A percentile compares a stretch with the other conserved stretches of the same genome.
phyloP scores from a whole-genome alignment of 2,888 invertebrate species.

The Zootermopsis nevadensis region DNA sequence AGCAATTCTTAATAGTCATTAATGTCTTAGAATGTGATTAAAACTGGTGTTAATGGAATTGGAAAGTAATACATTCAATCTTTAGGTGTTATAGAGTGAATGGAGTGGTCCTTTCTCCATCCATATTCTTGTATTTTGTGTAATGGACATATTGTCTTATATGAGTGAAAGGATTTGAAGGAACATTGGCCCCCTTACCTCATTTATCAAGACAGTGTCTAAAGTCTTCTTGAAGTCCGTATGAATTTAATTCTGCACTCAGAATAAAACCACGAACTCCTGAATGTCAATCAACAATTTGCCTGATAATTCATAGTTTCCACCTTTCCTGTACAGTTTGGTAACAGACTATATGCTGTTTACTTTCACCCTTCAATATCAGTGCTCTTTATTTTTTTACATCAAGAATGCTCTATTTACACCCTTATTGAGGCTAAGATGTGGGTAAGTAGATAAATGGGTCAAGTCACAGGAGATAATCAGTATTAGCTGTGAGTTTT shows the following conservation, averaged over 20 bases:
- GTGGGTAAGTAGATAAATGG: constrained; percentile 44
- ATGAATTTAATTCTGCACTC: too few relatives aligned
- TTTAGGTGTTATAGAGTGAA: neutral
- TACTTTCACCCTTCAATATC: neutral
- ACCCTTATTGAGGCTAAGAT: neutral
- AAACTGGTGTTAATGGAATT: too few relatives aligned
- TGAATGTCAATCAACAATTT: neutral
- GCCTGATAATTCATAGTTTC: neutral
- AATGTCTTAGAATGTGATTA: too few relatives aligned
- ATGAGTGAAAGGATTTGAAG: neutral
- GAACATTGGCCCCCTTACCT: neutral
- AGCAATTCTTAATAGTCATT: too few relatives aligned
- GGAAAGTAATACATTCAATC: too few relatives aligned
- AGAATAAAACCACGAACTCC: too few relatives aligned
- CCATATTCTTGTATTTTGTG: neutral
- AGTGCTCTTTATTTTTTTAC: neutral
- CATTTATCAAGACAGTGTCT: neutral
- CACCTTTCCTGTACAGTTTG: neutral
- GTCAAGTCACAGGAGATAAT: constrained; percentile 41
- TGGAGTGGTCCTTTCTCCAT: neutral
- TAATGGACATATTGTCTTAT: neutral
- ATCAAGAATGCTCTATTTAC: neutral
- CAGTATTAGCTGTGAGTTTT: neutral
- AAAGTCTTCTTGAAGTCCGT: neutral
- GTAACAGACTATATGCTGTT: neutral